Evolutionary conservation across 2,113 vertebrate species (phyloP).

Genomic region (Aldabrachelys gigantea): DNA sequence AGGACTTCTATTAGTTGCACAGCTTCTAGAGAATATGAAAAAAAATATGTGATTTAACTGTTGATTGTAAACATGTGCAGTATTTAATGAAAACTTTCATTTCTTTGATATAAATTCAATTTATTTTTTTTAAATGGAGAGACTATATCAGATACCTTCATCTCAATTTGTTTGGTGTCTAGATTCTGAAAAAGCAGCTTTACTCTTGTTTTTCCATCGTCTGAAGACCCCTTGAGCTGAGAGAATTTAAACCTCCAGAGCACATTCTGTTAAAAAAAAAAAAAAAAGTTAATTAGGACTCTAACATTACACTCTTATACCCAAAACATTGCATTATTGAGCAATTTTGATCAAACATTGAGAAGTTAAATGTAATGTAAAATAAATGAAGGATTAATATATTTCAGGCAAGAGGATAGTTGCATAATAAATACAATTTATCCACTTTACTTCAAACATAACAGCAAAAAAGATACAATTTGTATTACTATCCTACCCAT

Average conservation of each 20-base stretch:
- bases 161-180: slow-evolving; percentile 93
- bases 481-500: background rate
- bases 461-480: background rate
- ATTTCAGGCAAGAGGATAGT: background rate
- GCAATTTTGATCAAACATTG: background rate
- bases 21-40: background rate
- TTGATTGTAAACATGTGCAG: background rate
- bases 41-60: background rate
- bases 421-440: background rate
- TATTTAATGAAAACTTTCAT: background rate
- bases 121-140: background rate
- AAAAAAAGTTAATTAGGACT: background rate
- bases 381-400: background rate
- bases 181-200: slow-evolving; percentile 92
- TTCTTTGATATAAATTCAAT: background rate
- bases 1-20: background rate
- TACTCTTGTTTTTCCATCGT: slow-evolving; percentile 91
- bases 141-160: slow-evolving; percentile 83
- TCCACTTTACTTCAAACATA: background rate
- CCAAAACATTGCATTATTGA: background rate
- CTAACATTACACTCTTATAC: background rate
- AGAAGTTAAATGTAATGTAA: background rate
- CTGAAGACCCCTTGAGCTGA: slow-evolving; percentile 95
- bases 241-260: slow-evolving; percentile 96
- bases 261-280: slow-evolving; percentile 78